A percentile compares a stretch with the other conserved stretches of the same genome.
phyloP scores from a whole-genome alignment of 1,140 invertebrate genomes.

The Stenopsyche tienmushanensis region DNA sequence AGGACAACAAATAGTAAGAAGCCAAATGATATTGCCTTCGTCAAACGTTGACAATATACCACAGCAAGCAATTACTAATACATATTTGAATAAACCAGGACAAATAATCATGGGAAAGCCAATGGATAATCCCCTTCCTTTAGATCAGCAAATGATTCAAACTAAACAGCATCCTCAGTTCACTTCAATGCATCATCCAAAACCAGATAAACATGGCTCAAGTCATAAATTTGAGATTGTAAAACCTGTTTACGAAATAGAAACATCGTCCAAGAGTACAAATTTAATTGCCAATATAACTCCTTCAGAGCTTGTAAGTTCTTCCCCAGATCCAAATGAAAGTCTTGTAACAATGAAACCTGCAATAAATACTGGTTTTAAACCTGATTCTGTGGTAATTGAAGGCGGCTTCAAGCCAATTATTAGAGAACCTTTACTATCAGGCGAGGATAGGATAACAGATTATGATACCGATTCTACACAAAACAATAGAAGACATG shows the following conservation, averaged over 20 bases:
- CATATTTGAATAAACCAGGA: slow-evolving; percentile 47
- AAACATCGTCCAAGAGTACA: slow-evolving; percentile 37
- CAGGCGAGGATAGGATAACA: slow-evolving; percentile 56
- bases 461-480: slow-evolving; percentile 52
- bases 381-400: slow-evolving; percentile 75
- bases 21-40: slow-evolving; percentile 50
- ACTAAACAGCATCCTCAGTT: slow-evolving; percentile 45
- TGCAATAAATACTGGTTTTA: slow-evolving; percentile 72
- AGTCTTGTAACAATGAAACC: slow-evolving; percentile 47
- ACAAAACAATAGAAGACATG: slow-evolving; percentile 54
- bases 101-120: slow-evolving; percentile 56
- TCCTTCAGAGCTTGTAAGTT: slow-evolving; percentile 56
- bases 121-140: slow-evolving; percentile 52
- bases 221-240: slow-evolving; percentile 33
- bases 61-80: slow-evolving; percentile 46
- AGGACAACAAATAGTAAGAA: slow-evolving; percentile 53
- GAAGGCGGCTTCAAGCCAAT: slow-evolving; percentile 83
- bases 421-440: slow-evolving; percentile 60
- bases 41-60: slow-evolving; percentile 44
- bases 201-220: slow-evolving; percentile 37
- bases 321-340: slow-evolving; percentile 46
- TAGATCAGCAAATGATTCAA: slow-evolving; percentile 52
- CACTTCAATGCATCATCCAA: slow-evolving; percentile 34
- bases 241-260: slow-evolving; percentile 40
- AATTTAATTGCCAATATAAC: slow-evolving; percentile 46